phyloP scores from a whole-genome alignment of 1,140 invertebrate species.

The Diprion similis region DNA sequence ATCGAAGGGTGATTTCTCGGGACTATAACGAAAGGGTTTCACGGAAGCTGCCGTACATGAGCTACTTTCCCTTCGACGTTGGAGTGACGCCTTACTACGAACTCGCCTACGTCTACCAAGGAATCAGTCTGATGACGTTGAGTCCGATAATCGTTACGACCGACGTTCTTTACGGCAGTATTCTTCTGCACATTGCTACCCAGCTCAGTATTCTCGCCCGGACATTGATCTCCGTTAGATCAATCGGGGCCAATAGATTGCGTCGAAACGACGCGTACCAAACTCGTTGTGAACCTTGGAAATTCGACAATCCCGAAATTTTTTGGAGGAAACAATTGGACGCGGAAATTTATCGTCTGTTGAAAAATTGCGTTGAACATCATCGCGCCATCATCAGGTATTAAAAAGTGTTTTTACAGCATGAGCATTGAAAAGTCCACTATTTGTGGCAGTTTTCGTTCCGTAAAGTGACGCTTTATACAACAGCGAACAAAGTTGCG shows the following conservation, averaged over 20 bases:
- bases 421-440: too few relatives aligned
- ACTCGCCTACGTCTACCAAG: neutral
- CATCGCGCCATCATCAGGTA: neutral
- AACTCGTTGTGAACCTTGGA: too few relatives aligned
- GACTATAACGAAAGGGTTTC: too few relatives aligned
- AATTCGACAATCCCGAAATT: too few relatives aligned
- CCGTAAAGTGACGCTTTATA: too few relatives aligned
- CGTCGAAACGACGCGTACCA: too few relatives aligned
- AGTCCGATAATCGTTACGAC: neutral
- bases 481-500: too few relatives aligned
- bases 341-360: neutral
- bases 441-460: too few relatives aligned
- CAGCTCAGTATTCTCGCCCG: neutral
- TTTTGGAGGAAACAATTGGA: neutral
- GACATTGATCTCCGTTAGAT: neutral
- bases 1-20: too few relatives aligned
- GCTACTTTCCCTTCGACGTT: neutral
- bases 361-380: neutral
- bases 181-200: neutral
- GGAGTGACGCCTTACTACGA: neutral
- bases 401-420: too few relatives aligned
- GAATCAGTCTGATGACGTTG: neutral
- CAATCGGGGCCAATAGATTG: neutral
- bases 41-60: neutral
- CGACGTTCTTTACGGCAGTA: neutral